These are phyloP conservation scores for Pseudeuparius sepicola DNA, from an alignment of 2,888 invertebrate genomes.

Conservation along the genomic window DNA sequence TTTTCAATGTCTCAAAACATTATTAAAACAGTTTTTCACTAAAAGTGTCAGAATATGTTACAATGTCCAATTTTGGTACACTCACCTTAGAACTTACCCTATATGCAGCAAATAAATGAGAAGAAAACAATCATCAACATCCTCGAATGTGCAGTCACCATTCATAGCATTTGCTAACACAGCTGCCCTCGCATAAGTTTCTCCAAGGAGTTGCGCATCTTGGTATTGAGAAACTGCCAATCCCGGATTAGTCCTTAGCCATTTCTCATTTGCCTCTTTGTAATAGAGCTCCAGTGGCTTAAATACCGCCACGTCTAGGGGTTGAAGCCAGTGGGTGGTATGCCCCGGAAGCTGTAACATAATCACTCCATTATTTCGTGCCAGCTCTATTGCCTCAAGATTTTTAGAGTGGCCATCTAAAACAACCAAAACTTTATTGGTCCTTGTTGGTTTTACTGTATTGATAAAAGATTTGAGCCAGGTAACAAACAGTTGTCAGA, in stretches of 20 bases:
- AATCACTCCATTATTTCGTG: slow-evolving; percentile 11
- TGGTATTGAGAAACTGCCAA: slow-evolving; percentile 8
- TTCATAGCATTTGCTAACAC: slow-evolving; percentile 9
- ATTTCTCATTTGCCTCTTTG: slow-evolving; percentile 12
- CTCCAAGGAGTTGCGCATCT: slow-evolving; percentile 9
- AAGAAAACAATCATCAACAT: no score
- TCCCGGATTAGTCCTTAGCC: slow-evolving; percentile 9
- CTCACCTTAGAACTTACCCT: no score
- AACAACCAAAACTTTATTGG: slow-evolving; percentile 9
- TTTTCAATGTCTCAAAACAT: no score
- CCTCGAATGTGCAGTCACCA: no score
- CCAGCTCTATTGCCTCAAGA: slow-evolving; percentile 10
- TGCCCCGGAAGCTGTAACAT: slow-evolving; percentile 10
- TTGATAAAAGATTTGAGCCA: slow-evolving; percentile 7
- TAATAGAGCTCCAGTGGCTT: slow-evolving; percentile 12
- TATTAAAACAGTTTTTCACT: no score
- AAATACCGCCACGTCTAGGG: slow-evolving; percentile 11
- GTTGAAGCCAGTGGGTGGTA: slow-evolving; percentile 6
- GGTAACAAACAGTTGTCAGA: slow-evolving; percentile 8
- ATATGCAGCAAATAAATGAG: no score
- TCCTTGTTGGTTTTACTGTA: slow-evolving; percentile 7
- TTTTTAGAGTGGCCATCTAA: slow-evolving; percentile 7
- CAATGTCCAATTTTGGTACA: no score
- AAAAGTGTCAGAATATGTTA: no score
- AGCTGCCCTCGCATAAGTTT: slow-evolving; percentile 11